Conservation (phyloP, 2,113 vertebrate species). For the Misgurnus anguillicaudatus region DNA sequence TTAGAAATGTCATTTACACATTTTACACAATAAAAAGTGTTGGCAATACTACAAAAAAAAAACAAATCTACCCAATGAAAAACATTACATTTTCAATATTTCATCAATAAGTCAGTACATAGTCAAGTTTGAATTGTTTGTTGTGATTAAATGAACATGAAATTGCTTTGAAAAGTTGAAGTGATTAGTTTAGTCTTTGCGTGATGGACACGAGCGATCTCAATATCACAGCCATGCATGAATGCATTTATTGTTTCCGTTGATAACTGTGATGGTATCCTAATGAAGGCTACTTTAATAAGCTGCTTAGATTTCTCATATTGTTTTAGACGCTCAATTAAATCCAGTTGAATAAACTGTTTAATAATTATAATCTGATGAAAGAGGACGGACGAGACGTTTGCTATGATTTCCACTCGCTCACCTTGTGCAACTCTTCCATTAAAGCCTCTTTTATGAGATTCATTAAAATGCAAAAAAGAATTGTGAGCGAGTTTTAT, state of each 20-base stretch:
- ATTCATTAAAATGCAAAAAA: slow-evolving; percentile 65
- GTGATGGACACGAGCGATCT: not conserved
- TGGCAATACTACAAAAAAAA: too few relatives aligned
- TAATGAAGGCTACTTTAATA: slow-evolving; percentile 35
- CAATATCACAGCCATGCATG: slow-evolving; percentile 16
- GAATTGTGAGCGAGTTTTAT: slow-evolving; percentile 62
- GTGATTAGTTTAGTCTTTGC: too few relatives aligned
- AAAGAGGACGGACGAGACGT: slow-evolving; percentile 5
- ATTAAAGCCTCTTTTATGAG: slow-evolving; percentile 64
- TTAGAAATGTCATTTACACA: too few relatives aligned
- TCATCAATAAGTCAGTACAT: too few relatives aligned
- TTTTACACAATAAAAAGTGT: too few relatives aligned
- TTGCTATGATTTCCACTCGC: slow-evolving; percentile 40
- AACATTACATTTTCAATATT: too few relatives aligned
- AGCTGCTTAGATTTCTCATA: slow-evolving; percentile 35
- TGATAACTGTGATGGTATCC: slow-evolving; percentile 8
- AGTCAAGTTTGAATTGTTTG: too few relatives aligned
- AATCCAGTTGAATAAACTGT: slow-evolving; percentile 38
- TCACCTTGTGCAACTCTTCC: slow-evolving; percentile 70
- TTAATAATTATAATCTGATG: slow-evolving; percentile 40
- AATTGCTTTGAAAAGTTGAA: too few relatives aligned
- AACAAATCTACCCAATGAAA: too few relatives aligned
- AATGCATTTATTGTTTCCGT: slow-evolving; percentile 26
- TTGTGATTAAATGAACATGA: too few relatives aligned
- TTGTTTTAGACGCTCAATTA: slow-evolving; percentile 35